Conservation (phyloP, 2,888 invertebrate genomes). For the Chaitophorus viminalis region DNA sequence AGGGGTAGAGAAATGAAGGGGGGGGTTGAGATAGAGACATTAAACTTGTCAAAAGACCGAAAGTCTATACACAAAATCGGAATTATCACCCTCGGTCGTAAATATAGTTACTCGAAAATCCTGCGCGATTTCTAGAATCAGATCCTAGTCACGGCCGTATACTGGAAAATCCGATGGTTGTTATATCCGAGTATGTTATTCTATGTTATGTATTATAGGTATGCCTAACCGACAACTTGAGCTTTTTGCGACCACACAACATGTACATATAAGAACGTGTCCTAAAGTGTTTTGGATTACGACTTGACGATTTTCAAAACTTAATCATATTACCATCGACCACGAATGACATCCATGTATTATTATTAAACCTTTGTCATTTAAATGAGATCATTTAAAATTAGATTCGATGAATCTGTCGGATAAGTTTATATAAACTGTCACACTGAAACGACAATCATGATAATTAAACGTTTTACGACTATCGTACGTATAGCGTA, state of each 20-base stretch:
- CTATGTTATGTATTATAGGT: too few relatives aligned
- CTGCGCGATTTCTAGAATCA: slow-evolving; percentile 20
- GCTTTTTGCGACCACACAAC: not conserved
- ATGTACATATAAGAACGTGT: not conserved
- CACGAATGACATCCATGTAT: not conserved
- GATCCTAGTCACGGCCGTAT: not conserved
- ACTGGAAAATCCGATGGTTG: not conserved
- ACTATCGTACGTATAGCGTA: not conserved
- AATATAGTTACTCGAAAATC: slow-evolving; percentile 18
- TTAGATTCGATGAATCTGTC: not conserved
- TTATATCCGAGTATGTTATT: too few relatives aligned
- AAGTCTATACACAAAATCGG: not conserved
- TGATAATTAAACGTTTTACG: not conserved
- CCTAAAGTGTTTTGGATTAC: slow-evolving; percentile 5
- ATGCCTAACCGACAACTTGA: not conserved
- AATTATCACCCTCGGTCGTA: slow-evolving; percentile 32
- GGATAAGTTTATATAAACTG: not conserved
- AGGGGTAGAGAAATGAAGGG: not conserved
- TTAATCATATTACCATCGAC: not conserved
- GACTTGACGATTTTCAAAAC: not conserved
- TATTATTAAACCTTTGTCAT: not conserved
- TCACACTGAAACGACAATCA: not conserved
- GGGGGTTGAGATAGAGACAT: not conserved
- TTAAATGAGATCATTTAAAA: too few relatives aligned
- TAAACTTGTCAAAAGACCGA: not conserved